A percentile compares a stretch with the other conserved stretches of the same genome.
Conservation (phyloP, 2,888 invertebrate species). For the Eilema griseolum region DNA sequence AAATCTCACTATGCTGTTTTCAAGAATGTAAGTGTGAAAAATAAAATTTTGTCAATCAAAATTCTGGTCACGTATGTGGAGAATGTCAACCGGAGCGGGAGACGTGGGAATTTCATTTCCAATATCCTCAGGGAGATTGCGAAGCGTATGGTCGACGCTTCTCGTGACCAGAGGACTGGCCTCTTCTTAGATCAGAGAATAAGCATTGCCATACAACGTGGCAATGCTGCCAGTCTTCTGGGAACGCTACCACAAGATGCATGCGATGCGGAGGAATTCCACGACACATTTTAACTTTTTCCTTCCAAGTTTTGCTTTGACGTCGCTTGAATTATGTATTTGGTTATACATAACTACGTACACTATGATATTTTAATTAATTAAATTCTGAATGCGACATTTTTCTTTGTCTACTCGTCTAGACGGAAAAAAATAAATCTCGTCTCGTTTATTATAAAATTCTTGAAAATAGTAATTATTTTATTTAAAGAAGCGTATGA, state of each 20-base stretch:
- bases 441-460: conserved; percentile 39
- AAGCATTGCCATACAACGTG: too few species aligned
- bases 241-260: too few species aligned
- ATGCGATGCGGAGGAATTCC: too few species aligned
- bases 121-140: too few species aligned
- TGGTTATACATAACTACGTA: conserved; percentile 47
- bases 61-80: conserved; percentile 44
- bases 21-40: conserved; percentile 33
- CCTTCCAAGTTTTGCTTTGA: conserved; percentile 59
- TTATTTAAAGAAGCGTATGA: too few species aligned
- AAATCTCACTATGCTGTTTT: conserved; percentile 12
- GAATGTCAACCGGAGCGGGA: conserved; percentile 46
- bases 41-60: conserved; percentile 41
- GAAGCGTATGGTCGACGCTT: too few species aligned
- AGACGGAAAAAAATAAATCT: conserved; percentile 36
- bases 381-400: conserved; percentile 58
- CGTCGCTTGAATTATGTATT: conserved; percentile 65
- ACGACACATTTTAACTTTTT: conserved; percentile 18
- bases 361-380: conserved; percentile 61
- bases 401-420: conserved; percentile 48
- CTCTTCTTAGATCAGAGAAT: too few species aligned
- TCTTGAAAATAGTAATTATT: conserved; percentile 21
- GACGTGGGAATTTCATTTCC: conserved; percentile 55
- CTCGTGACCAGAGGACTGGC: too few species aligned
- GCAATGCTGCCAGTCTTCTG: too few species aligned